phyloP scores from a whole-genome alignment of 2,113 vertebrate genomes.

The Octodon degus region DNA sequence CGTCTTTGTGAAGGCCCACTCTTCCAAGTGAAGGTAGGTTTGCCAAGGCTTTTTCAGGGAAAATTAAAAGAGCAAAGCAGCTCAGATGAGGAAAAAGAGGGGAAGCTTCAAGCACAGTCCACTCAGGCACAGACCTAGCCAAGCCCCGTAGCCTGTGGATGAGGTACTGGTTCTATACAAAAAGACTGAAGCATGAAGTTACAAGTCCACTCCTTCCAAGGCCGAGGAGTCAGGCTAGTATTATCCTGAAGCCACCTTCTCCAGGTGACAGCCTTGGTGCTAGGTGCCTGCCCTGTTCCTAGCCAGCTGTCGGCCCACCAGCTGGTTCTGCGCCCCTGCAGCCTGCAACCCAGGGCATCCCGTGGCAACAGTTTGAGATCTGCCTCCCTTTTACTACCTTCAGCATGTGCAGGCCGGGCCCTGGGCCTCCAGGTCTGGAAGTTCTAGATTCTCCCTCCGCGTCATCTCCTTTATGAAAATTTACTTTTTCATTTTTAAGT shows the following conservation, averaged over 20 bases:
- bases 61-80: not conserved
- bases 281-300: not conserved
- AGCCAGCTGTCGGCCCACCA: not conserved
- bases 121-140: not conserved
- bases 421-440: accelerated
- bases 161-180: not conserved
- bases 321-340: not conserved
- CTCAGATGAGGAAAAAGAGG: not conserved
- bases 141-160: not conserved
- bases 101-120: not conserved
- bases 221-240: not conserved
- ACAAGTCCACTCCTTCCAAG: not conserved
- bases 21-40: not conserved
- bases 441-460: not conserved
- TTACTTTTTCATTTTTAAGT: not conserved
- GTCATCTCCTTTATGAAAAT: not conserved
- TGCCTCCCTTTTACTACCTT: not conserved
- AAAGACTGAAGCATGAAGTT: not conserved
- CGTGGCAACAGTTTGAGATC: not conserved
- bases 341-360: not conserved
- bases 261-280: not conserved
- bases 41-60: constrained; percentile 36
- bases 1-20: not conserved
- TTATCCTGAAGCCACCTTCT: not conserved
- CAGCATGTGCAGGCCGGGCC: not conserved